Base-by-base conservation (phyloP, 2,888 invertebrate genomes). In the Argyra leucocephala region DNA sequence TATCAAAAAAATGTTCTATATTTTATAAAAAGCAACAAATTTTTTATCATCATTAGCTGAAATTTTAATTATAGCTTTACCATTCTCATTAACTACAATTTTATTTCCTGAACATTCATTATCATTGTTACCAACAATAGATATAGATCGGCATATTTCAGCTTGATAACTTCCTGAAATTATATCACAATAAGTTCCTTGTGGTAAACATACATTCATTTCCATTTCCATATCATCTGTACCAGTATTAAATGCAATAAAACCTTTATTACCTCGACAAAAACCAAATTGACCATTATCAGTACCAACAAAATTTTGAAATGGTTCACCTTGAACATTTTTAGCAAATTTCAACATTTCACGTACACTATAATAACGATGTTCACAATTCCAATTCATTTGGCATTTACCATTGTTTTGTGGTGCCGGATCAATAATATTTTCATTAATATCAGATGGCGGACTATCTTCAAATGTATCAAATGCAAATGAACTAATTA, bases 401-500 rank as follows among this genome's bases (percentile, higher is more conserved):
- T 82, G 82, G 73, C 90, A 90, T 0, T 81, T 77, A 1, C 79
- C 76, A 9, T 82, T 73, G 7, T 82, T 73, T 69, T 86, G 85
- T 67, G 89, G 84, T 26, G 79, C 72, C 37, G 85, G 84, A 0
- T 82, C 79, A 2, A 81, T 69, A 9, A 82, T 79, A 70, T 83
- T 81, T 21, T 76, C 81, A 5, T 77, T 68, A 0, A 63, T 67
- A 70, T 85, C 82, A 23, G 78, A 73, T 0, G 86, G 86, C 18
- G 86, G 86, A 22, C 84, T 84, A 64, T 67, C 64, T 65, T 67
- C 66, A 22, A 63, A 37, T 37, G 83, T 69, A 1, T 75, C 73
- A 79, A 91, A 93, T 58, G 74, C 80, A 74, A 83, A 93, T 71
- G 91, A 91, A 74, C 91, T 91, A 88, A 94, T 91, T 66, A 93